Evolutionary conservation across 2,888 invertebrate genomes (phyloP).

Genomic region (Athrips mouffetella): DNA sequence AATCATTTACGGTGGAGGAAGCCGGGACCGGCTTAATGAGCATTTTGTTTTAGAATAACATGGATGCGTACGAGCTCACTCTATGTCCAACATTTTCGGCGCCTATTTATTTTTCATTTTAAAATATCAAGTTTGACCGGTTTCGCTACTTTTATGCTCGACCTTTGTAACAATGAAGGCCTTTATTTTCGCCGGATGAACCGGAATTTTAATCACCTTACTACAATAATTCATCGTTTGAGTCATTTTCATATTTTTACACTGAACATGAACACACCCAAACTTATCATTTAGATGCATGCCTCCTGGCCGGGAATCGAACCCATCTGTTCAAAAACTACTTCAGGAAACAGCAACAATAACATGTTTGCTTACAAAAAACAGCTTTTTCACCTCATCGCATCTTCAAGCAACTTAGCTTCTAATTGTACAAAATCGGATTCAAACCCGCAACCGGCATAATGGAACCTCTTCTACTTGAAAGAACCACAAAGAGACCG

Average conservation of each 20-base stretch:
- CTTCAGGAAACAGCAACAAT: constrained; percentile 22
- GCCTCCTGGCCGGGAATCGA: too few relatives aligned
- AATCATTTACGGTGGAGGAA: constrained; percentile 48
- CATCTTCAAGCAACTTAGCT: constrained; percentile 44
- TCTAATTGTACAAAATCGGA: constrained; percentile 67
- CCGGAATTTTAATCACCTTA: not conserved
- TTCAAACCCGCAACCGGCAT: constrained; percentile 57
- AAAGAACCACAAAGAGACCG: constrained; percentile 42
- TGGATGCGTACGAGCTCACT: constrained; percentile 27
- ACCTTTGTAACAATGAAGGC: not conserved
- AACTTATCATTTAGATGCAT: too few relatives aligned
- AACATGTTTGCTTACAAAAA: constrained; percentile 16
- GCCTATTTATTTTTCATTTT: constrained; percentile 7
- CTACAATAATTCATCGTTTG: constrained; percentile 9
- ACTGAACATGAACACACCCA: too few relatives aligned
- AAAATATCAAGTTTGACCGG: not conserved
- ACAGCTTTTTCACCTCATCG: constrained; percentile 37
- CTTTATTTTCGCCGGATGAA: not conserved
- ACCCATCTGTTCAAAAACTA: not conserved
- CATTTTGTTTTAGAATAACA: constrained; percentile 33
- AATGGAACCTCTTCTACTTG: constrained; percentile 61
- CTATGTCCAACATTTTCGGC: constrained; percentile 7
- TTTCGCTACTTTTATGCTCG: not conserved
- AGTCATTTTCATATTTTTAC: too few relatives aligned
- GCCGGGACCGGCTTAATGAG: constrained; percentile 50